These are phyloP conservation scores for Notoglanidium macrostoma DNA, from an alignment of 2,797 vertebrate genomes.

Conservation along the genomic window DNA sequence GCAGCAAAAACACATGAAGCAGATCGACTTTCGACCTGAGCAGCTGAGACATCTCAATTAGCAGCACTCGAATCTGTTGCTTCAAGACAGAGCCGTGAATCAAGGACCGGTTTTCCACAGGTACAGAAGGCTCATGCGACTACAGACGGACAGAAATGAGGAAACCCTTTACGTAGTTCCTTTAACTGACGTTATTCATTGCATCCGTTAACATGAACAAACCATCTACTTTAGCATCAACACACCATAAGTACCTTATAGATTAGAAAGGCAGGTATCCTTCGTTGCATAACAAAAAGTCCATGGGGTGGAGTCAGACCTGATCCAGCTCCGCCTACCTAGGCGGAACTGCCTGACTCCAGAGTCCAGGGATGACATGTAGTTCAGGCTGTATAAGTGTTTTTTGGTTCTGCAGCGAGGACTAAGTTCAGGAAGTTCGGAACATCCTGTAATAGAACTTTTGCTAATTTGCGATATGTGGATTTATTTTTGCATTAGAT, in stretches of 20 bases:
- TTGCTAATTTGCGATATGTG: too few relatives aligned
- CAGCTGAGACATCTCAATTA: constrained; percentile 44
- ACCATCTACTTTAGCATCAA: not conserved
- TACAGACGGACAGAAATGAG: constrained; percentile 10
- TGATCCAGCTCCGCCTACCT: not conserved
- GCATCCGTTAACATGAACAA: not conserved
- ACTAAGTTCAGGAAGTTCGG: too few relatives aligned
- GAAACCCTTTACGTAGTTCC: too few relatives aligned
- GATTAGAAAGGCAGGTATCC: too few relatives aligned
- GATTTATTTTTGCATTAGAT: too few relatives aligned
- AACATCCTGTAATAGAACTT: not conserved
- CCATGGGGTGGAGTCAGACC: not conserved
- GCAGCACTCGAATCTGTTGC: constrained; percentile 36
- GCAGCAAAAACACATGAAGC: not conserved
- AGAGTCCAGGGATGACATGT: not conserved
- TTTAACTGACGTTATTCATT: too few relatives aligned
- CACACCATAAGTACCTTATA: too few relatives aligned
- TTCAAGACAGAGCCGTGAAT: constrained; percentile 29
- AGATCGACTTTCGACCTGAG: not conserved
- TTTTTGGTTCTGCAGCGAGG: not conserved
- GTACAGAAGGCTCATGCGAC: not conserved
- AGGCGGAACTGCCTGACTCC: too few relatives aligned
- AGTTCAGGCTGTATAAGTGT: not conserved
- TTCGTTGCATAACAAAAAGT: too few relatives aligned
- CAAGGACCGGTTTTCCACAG: constrained; percentile 45